Evolutionary conservation across 2,888 invertebrate species (phyloP), one percentile per base, ranked within the genome.

Genomic region (Lasioglossum malachurum): DNA sequence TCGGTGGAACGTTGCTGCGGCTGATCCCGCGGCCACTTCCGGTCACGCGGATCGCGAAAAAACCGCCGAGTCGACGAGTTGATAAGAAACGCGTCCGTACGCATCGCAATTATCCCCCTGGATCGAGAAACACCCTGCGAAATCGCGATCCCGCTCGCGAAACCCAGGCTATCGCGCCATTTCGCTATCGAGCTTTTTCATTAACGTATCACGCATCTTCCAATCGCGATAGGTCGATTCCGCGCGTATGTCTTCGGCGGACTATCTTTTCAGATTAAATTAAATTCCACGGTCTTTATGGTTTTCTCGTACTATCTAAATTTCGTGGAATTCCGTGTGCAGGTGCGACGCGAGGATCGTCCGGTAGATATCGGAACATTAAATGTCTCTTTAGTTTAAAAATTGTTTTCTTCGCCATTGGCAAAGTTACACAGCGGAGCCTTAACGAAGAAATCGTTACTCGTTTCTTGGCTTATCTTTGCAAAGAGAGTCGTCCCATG

Each of bases 21-120:
- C 71, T 78, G 69, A 69, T 38, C 78, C 38, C 12, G 31, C 69
- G 67, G 46, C 46, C 27, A 27, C 77, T 77, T 77, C 77, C 44
- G 69, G 69, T 49, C 69, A 49, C 69, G 46, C 19, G 49, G 64
- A 16, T 16, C 73, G 73, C 46, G 49, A 73, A 73, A 73, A 71
- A 73, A 73, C 27, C 44, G n/a, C 27, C 16, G 1, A 46, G 44
- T 19, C 46, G 73, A 31, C 31, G 10, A 2, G 31, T 49, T 31
- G 46, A 41, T 71, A 41, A 38, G 71, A 64, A 69, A 38, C 69
- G 69, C 23, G 23, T 0, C 23, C 38, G 23, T 69, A 38, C 69
- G 23, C 69, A 23, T 38, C 69, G 69, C 69, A 69, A 69, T 71
- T 71, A 71, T 41, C 35, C 41, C 14, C 71, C 41, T 12, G n/a